These are phyloP conservation scores for Eulithis prunata DNA, from an alignment of 2,888 invertebrate genomes.

Conservation along the genomic window DNA sequence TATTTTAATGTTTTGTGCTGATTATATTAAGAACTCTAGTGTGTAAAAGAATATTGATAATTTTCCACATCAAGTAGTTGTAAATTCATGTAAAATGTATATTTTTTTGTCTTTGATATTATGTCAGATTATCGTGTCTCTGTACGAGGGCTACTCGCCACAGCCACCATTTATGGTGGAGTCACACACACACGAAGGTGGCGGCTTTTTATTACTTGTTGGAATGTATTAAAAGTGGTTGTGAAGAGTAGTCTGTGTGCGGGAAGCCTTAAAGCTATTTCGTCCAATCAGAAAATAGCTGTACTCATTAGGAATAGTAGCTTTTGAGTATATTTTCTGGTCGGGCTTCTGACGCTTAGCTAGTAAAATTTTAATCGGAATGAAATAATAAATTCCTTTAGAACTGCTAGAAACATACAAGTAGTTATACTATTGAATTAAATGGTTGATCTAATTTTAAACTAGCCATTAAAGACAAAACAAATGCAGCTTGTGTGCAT, in stretches of 20 bases:
- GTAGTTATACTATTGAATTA: constrained; percentile 18
- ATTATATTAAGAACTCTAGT: constrained; percentile 10
- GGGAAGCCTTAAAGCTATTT: background rate
- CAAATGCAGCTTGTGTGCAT: background rate
- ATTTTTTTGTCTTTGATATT: constrained; percentile 8
- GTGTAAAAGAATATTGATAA: background rate
- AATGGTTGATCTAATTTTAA: background rate
- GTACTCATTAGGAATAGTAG: background rate
- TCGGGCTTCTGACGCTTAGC: constrained; percentile 26
- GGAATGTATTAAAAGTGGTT: background rate
- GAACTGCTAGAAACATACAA: constrained; percentile 31
- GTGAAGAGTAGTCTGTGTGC: background rate
- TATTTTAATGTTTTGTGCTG: constrained; percentile 16
- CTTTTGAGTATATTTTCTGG: constrained; percentile 15
- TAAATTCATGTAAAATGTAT: constrained; percentile 18
- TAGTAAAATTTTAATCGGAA: constrained; percentile 30
- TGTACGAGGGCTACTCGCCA: background rate
- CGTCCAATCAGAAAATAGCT: constrained; percentile 10
- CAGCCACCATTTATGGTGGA: background rate
- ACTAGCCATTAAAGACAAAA: background rate
- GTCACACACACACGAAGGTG: too few relatives aligned
- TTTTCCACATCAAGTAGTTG: constrained; percentile 7
- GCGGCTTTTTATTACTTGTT: too few relatives aligned
- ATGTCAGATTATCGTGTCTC: constrained; percentile 7
- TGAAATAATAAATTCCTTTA: constrained; percentile 28